A percentile compares a stretch with the other conserved stretches of the same genome.
Conservation (phyloP, 2,888 invertebrate species). For the Dolomedes plantarius region DNA sequence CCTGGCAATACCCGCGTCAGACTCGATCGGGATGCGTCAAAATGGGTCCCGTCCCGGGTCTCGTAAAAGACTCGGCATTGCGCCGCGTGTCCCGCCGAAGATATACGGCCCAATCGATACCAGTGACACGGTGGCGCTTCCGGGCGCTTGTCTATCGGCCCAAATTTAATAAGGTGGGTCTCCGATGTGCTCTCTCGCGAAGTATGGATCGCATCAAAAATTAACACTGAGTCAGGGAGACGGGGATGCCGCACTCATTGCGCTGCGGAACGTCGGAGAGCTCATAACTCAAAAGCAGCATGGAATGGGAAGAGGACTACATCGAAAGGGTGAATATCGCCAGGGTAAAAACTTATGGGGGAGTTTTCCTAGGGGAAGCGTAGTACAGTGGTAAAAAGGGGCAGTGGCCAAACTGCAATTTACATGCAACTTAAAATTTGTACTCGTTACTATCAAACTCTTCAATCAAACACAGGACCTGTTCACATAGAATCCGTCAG, state of each 20-base stretch:
- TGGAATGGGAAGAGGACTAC: not conserved
- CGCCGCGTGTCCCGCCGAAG: constrained; percentile 16
- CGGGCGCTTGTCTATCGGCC: constrained; percentile 26
- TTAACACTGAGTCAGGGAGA: constrained; percentile 27
- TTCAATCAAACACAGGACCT: too few species aligned
- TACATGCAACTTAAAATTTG: too few species aligned
- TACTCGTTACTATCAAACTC: too few species aligned
- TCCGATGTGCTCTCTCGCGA: constrained; percentile 23
- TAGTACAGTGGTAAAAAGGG: too few species aligned
- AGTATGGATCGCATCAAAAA: constrained; percentile 48
- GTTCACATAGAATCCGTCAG: too few species aligned
- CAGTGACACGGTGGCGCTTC: constrained; percentile 49
- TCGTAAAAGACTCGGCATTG: constrained; percentile 19
- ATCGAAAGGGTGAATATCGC: too few species aligned
- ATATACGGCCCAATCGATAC: constrained; percentile 41
- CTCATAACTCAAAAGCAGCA: too few species aligned
- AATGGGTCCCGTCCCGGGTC: constrained; percentile 3
- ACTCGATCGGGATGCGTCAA: not conserved
- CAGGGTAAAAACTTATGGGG: too few species aligned
- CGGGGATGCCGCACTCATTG: constrained; percentile 16
- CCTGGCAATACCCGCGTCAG: not conserved
- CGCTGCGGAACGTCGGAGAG: not conserved
- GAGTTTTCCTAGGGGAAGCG: too few species aligned
- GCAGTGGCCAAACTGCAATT: too few species aligned
- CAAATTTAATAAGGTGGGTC: constrained; percentile 63